Conservation (phyloP, 2,797 vertebrate genomes). For the Sphenodon punctatus region DNA sequence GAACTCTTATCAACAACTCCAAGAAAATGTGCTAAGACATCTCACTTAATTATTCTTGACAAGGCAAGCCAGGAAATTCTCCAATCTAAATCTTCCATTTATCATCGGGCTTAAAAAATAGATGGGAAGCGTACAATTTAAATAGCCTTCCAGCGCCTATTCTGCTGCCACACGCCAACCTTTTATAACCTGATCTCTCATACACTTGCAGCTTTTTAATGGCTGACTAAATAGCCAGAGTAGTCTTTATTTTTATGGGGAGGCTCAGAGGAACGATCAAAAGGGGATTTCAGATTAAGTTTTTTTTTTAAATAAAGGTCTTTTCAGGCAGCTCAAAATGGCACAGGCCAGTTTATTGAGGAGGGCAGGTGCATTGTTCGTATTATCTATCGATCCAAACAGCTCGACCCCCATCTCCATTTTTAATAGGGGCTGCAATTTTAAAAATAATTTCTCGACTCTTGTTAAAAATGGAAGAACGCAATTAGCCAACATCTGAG, state of each 20-base stretch:
- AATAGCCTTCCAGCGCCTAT: not conserved
- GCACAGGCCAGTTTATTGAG: constrained; percentile 11
- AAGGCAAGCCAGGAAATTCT: constrained; percentile 16
- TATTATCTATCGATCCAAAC: not conserved
- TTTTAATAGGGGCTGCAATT: constrained; percentile 9
- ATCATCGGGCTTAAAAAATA: constrained; percentile 37
- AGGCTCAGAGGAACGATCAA: constrained; percentile 44
- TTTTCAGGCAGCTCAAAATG: not conserved
- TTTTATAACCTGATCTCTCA: not conserved
- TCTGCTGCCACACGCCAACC: not conserved
- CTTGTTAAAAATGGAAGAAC: constrained; percentile 46
- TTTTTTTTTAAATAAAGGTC: constrained; percentile 37
- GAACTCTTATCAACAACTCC: constrained; percentile 9
- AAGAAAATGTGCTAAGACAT: constrained; percentile 27
- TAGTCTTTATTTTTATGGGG: constrained; percentile 57
- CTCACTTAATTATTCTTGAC: constrained; percentile 55
- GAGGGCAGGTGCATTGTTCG: not conserved
- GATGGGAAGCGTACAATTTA: constrained; percentile 23
- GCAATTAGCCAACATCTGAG: constrained; percentile 54
- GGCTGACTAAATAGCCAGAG: constrained; percentile 34
- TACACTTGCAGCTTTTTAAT: constrained; percentile 34
- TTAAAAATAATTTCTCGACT: constrained; percentile 35
- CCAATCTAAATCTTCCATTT: constrained; percentile 29
- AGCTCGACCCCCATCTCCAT: constrained; percentile 1
- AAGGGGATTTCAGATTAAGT: constrained; percentile 31